Base-by-base conservation (phyloP, 2,113 vertebrate genomes). In the Pachyramphus minor region DNA sequence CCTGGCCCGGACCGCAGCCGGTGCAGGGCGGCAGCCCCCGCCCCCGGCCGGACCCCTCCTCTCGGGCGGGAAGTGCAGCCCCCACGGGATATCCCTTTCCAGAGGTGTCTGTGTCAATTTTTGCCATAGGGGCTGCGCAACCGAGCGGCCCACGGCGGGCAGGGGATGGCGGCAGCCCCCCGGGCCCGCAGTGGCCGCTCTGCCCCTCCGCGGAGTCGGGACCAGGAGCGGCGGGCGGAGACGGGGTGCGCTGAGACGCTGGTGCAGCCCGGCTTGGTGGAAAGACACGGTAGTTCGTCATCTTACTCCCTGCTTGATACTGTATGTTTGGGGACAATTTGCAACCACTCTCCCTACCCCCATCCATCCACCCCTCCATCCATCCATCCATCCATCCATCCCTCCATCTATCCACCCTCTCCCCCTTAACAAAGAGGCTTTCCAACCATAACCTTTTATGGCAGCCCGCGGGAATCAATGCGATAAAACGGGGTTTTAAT, bases 401-500 rank as follows among this genome's bases (percentile, higher is more conserved):
- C 63, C 6, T 62, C 45, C 74, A 47, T 27, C 73, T 27, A 17
- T 66, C 41, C 59, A 37, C n/a, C 24, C 20, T 14, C 17, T 11
- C 44, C 6, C 30, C 33, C 83, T 82, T 84, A 92, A 96, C 97
- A 97, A 95, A 97, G 93, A 89, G 52, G 59, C 71, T 91, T 97
- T 93, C 94, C 58, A 90, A 86, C 59, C 35, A 12, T 64, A 27
- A 41, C 84, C 89, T 92, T 87, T 19, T 91, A 88, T 89, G 84
- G 74, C 39, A 68, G 92, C 79, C 68, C 71, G 74, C 27, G 84
- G 94, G 96, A 97, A 98, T 98, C 96, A 91, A 96, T 97, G 95
- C 68, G 79, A 96, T 87, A 97, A 98, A 98, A 96, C 79, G 77
- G 95, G 92, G 64, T 94, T 98, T 97, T 97, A 98, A 98, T 97